Base-by-base conservation (phyloP, 2,888 invertebrate species). In the Prosopocoilus inquinatus region DNA sequence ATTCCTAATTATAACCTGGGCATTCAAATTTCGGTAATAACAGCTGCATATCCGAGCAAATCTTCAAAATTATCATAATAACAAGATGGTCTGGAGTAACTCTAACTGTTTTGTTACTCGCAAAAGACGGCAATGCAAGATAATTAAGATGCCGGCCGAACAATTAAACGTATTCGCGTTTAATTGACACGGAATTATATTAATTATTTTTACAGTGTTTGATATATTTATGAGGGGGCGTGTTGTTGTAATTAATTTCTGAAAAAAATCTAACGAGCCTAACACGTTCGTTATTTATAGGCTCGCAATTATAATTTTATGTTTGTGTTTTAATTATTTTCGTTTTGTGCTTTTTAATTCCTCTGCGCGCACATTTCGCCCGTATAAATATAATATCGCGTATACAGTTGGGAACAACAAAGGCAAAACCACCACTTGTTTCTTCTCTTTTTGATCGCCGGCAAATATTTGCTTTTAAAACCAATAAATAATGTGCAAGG, bases 221-320 rank as follows among this genome's bases (percentile, higher is more conserved):
- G 58, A 61, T 54, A 46, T 62, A 62, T 62, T 58, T 60, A 60
- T 56, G 60, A 59, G 60, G 56, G 50, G 62, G 62, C 62, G 62
- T 60, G 60, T 58, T 52, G 59, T 54, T 43, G 58, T 62, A 62
- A 62, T 62, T 62, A 60, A 62, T 59, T 62, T 62, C 59, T 55
- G 53, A 44, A 58, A 58, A 57, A 54, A 58, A 55, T 58, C 58
- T 58, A 58, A 58, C 58, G 55, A 58, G 58, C 58, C 58, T 53
- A 56, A 58, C 55, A 50, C 58, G 55, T 58, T 45, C 45, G 55
- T 62, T 59, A 60, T 62, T 62, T 62, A 62, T 62, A 55, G 60
- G 28, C 60, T 43, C 35, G 60, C 62, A 62, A 60, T 62, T 62
- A 60, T 61, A 55, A 51, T 47, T 44, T 52, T 55, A 49, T 55